Conservation (phyloP, 2,888 invertebrate species). For the Autographa gamma region DNA sequence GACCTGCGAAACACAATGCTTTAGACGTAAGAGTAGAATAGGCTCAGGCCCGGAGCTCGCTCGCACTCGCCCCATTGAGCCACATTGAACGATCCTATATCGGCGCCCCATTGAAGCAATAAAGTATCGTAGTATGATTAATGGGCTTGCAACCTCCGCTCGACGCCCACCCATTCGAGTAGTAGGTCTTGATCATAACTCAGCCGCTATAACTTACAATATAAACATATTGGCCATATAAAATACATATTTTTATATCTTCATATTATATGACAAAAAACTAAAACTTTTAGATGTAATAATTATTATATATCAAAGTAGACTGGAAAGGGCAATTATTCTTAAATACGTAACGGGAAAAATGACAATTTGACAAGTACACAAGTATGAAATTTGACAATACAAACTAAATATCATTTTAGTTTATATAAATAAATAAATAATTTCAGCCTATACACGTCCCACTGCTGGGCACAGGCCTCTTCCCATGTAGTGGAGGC, state of each 20-base stretch:
- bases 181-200: slow-evolving; percentile 71
- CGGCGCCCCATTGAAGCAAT: slow-evolving; percentile 81
- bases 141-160: slow-evolving; percentile 75
- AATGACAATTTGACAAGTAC: too few species aligned
- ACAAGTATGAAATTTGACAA: too few species aligned
- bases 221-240: slow-evolving; percentile 59
- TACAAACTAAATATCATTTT: too few species aligned
- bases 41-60: slow-evolving; percentile 28
- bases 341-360: too few species aligned
- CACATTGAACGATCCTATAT: slow-evolving; percentile 69
- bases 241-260: slow-evolving; percentile 43
- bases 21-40: slow-evolving; percentile 28
- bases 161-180: slow-evolving; percentile 74
- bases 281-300: too few species aligned
- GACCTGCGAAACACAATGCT: slow-evolving; percentile 41
- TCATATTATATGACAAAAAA: background rate
- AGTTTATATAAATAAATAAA: too few species aligned
- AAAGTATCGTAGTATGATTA: slow-evolving; percentile 84
- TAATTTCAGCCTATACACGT: too few species aligned
- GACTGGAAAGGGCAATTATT: too few species aligned
- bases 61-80: slow-evolving; percentile 66
- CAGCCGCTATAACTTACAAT: slow-evolving; percentile 61
- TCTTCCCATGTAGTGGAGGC: too few species aligned
- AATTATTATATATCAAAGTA: too few species aligned
- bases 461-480: too few species aligned